Evolutionary conservation across 2,113 vertebrate genomes (phyloP).

Genomic region (Anolis carolinensis): DNA sequence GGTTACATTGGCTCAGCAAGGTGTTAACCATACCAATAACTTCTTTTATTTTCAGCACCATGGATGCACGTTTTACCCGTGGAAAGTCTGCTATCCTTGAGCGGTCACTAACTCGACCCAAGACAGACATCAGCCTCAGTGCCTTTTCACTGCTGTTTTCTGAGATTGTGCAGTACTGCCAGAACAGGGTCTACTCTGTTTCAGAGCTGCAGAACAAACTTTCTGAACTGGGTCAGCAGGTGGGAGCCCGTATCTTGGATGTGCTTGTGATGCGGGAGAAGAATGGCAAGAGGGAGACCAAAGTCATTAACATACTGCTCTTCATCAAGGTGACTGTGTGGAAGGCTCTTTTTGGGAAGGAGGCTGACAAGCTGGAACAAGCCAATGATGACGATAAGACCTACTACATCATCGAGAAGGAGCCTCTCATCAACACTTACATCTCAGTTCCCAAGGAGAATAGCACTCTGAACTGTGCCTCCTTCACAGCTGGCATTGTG

Average conservation of each 20-base stretch:
- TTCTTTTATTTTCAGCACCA: constrained; percentile 49
- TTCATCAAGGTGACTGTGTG: constrained; percentile 84
- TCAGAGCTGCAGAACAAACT: constrained; percentile 90
- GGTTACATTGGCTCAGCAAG: neutral
- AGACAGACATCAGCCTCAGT: constrained; percentile 88
- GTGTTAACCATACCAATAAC: neutral
- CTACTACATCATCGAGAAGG: constrained; percentile 94
- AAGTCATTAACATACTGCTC: constrained; percentile 87
- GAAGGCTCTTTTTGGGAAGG: constrained; percentile 91
- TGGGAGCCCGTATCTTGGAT: constrained; percentile 88
- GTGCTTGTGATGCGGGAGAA: constrained; percentile 89
- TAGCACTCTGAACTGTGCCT: constrained; percentile 93
- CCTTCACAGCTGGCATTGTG: constrained; percentile 89
- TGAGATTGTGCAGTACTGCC: constrained; percentile 95
- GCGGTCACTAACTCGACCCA: constrained; percentile 84
- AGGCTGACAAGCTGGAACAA: constrained; percentile 94
- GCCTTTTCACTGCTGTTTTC: constrained; percentile 93
- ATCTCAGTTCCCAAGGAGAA: constrained; percentile 94
- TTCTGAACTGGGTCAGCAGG: constrained; percentile 87
- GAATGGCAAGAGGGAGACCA: constrained; percentile 89
- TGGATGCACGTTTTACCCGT: constrained; percentile 91
- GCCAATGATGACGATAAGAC: constrained; percentile 94
- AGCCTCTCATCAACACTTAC: constrained; percentile 90
- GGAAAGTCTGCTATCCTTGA: constrained; percentile 91
- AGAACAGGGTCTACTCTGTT: constrained; percentile 92